phyloP scores from a whole-genome alignment of 2,113 vertebrate species.

The Neodontobutis hainanensis region DNA sequence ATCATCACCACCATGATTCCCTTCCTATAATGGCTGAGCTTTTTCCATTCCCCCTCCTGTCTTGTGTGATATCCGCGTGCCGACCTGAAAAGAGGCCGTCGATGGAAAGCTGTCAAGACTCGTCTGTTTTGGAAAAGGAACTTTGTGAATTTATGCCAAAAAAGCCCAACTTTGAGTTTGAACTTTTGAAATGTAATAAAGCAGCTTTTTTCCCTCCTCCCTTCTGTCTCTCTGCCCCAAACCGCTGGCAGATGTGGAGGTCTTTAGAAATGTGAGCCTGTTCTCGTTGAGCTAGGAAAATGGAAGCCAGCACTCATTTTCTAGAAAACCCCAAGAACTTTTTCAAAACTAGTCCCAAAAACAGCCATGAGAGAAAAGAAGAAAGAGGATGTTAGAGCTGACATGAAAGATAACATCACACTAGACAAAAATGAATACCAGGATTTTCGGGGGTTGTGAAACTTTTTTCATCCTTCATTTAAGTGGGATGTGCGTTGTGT shows the following conservation, averaged over 20 bases:
- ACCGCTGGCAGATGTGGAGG: slow-evolving; percentile 84
- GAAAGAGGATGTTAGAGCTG: slow-evolving; percentile 18
- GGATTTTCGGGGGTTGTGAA: slow-evolving; percentile 45
- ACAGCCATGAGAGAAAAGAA: slow-evolving; percentile 62
- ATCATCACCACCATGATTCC: slow-evolving; percentile 56
- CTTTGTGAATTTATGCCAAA: slow-evolving; percentile 66
- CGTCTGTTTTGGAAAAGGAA: slow-evolving; percentile 53
- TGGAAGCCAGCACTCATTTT: slow-evolving; percentile 77
- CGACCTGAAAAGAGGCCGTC: slow-evolving; percentile 54
- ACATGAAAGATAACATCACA: slow-evolving; percentile 54
- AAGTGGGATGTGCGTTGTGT: slow-evolving; percentile 1
- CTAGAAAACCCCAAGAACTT: slow-evolving; percentile 70
- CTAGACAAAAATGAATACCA: slow-evolving; percentile 63
- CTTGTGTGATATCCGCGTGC: slow-evolving; percentile 63
- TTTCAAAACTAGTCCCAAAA: slow-evolving; percentile 62
- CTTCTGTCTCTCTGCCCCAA: slow-evolving; percentile 63
- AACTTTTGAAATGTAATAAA: slow-evolving; percentile 84
- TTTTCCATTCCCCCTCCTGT: slow-evolving; percentile 66
- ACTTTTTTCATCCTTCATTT: slow-evolving; percentile 34
- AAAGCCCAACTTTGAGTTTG: slow-evolving; percentile 68
- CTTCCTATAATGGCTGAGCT: slow-evolving; percentile 34
- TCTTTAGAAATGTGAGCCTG: slow-evolving; percentile 81
- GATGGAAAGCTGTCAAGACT: slow-evolving; percentile 76
- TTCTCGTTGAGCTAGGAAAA: slow-evolving; percentile 76
- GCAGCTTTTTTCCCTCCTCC: slow-evolving; percentile 52